Percentiles rank a stretch among this genome's conserved stretches.
Evolutionary conservation across 2,888 invertebrate genomes (phyloP).

Genomic region (Diarsia dahlii): DNA sequence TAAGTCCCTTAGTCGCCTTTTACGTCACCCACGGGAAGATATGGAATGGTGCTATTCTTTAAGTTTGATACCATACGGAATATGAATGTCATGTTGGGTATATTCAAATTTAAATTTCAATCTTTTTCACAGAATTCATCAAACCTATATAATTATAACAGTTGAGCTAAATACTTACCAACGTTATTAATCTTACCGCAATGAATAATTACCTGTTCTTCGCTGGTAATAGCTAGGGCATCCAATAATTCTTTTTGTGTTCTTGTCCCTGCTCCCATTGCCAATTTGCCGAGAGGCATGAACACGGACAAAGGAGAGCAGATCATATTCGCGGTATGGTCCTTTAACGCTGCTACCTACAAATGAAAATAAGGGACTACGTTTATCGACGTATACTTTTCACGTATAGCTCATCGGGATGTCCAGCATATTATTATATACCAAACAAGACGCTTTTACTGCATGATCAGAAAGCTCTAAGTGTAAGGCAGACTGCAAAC

Average conservation of each 20-base stretch:
- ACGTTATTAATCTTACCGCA: neutral
- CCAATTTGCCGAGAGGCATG: slow-evolving; percentile 78
- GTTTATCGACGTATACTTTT: too few relatives aligned
- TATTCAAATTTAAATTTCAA: too few relatives aligned
- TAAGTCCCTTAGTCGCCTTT: too few relatives aligned
- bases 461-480: neutral
- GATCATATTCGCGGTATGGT: slow-evolving; percentile 64
- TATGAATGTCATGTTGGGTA: too few relatives aligned
- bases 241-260: slow-evolving; percentile 66
- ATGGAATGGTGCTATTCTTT: too few relatives aligned
- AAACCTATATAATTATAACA: too few relatives aligned
- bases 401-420: neutral
- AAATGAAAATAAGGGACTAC: slow-evolving; percentile 26
- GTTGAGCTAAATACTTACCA: too few relatives aligned
- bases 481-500: too few relatives aligned
- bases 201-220: slow-evolving; percentile 44
- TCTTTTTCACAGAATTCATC: too few relatives aligned
- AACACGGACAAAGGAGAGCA: slow-evolving; percentile 81
- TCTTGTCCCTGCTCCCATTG: slow-evolving; percentile 71
- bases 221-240: slow-evolving; percentile 67
- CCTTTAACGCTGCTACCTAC: slow-evolving; percentile 66
- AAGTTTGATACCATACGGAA: too few relatives aligned
- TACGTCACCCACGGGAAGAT: too few relatives aligned
- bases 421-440: neutral
- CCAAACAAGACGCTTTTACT: neutral